phyloP scores from a whole-genome alignment of 2,888 invertebrate genomes.

The Erynnis tages region DNA sequence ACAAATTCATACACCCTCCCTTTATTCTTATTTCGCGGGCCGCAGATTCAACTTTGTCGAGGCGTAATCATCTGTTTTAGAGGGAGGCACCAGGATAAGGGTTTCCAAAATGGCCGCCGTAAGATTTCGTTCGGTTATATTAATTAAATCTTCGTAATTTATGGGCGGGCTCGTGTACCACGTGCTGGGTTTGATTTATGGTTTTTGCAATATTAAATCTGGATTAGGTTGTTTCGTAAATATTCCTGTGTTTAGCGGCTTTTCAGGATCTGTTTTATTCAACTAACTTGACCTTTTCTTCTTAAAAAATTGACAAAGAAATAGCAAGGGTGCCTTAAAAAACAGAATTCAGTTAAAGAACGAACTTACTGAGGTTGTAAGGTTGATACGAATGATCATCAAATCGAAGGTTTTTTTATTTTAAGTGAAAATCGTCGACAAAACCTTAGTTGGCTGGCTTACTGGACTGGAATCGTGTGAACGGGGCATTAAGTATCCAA shows the following conservation, averaged over 20 bases:
- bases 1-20: not conserved
- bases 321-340: too few species aligned
- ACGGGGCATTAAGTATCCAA: too few species aligned
- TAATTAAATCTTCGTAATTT: conserved; percentile 81
- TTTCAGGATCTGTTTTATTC: not conserved
- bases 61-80: conserved; percentile 75
- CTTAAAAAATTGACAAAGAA: too few species aligned
- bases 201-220: conserved; percentile 61
- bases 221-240: conserved; percentile 44
- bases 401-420: too few species aligned
- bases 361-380: too few species aligned
- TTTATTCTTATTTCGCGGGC: conserved; percentile 13
- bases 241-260: conserved; percentile 30
- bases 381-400: too few species aligned
- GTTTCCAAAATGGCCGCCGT: conserved; percentile 75
- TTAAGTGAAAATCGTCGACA: too few species aligned
- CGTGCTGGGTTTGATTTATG: conserved; percentile 71
- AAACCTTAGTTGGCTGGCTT: too few species aligned
- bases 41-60: conserved; percentile 48
- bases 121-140: conserved; percentile 78
- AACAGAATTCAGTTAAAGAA: too few species aligned
- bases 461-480: too few species aligned
- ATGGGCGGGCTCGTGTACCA: conserved; percentile 63
- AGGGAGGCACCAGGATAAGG: conserved; percentile 60
- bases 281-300: too few species aligned